Evolutionary conservation across 2,113 vertebrate species (phyloP).

Genomic region (Brachypodius melanocephalos): DNA sequence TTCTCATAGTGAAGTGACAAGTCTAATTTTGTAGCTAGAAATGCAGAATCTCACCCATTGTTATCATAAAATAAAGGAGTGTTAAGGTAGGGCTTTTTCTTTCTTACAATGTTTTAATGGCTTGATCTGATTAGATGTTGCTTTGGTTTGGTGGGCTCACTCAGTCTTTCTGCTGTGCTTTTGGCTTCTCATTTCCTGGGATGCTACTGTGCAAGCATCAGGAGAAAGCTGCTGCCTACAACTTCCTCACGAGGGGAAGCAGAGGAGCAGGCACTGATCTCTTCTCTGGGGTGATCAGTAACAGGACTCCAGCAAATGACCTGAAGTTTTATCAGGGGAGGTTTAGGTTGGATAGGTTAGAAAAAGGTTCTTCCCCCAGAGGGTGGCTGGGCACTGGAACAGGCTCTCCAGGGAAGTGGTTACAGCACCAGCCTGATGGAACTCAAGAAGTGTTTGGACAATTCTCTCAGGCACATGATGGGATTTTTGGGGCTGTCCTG

Average conservation of each 20-base stretch:
- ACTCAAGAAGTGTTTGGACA: not conserved
- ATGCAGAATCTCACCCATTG: not conserved
- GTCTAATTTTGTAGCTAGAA: not conserved
- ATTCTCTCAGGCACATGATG: not conserved
- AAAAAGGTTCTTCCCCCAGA: not conserved
- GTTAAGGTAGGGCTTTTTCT: not conserved
- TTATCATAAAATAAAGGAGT: not conserved
- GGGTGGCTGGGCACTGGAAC: accelerated
- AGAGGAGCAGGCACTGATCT: not conserved
- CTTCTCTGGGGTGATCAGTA: not conserved
- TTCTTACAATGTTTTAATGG: not conserved
- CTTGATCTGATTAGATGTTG: not conserved
- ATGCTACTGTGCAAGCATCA: not conserved
- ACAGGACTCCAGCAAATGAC: not conserved
- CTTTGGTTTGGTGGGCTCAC: not conserved
- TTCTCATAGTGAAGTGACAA: not conserved
- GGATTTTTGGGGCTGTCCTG: not conserved
- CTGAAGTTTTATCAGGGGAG: not conserved
- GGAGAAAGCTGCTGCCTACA: not conserved
- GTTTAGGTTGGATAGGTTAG: not conserved
- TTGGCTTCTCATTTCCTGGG: not conserved
- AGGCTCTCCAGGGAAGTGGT: not conserved
- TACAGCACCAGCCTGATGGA: not conserved
- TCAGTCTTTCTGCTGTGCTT: not conserved
- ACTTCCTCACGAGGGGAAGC: not conserved